These are phyloP conservation scores for Myopa testacea DNA, from an alignment of 2,888 invertebrate species.

Conservation along the genomic window DNA sequence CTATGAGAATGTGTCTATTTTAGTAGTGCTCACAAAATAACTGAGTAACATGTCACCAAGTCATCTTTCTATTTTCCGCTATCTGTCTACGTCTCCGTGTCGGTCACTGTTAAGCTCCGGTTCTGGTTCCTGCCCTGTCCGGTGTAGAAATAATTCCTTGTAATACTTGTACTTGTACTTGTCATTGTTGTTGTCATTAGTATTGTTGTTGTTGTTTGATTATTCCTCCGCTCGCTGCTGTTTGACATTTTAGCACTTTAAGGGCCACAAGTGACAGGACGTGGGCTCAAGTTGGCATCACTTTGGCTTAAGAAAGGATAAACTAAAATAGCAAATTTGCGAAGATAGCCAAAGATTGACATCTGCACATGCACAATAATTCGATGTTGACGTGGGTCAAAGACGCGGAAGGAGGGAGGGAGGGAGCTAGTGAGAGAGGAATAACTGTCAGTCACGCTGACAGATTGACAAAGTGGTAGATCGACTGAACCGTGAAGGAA, in stretches of 20 bases:
- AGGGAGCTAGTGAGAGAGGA: no score
- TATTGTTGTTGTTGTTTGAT: background rate
- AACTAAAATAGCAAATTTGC: background rate
- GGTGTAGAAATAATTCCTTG: background rate
- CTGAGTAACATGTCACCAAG: background rate
- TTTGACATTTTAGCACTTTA: background rate
- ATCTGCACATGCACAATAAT: no score
- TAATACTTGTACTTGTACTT: background rate
- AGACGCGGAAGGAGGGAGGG: no score
- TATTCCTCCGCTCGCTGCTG: background rate
- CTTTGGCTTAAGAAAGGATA: constrained; percentile 9
- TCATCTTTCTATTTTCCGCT: background rate
- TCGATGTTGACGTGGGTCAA: background rate
- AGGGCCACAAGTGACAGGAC: constrained; percentile 15
- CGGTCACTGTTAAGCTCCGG: background rate
- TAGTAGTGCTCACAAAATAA: background rate
- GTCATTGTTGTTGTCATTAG: background rate
- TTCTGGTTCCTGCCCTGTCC: background rate
- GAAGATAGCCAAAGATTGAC: background rate
- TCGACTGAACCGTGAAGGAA: no score
- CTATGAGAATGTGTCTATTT: background rate
- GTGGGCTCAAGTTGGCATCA: constrained; percentile 10
- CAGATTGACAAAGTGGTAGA: no score
- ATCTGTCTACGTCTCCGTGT: background rate
- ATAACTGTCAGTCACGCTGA: no score